Base-by-base conservation (phyloP, 2,113 vertebrate genomes). In the Nyctibius bracteatus region DNA sequence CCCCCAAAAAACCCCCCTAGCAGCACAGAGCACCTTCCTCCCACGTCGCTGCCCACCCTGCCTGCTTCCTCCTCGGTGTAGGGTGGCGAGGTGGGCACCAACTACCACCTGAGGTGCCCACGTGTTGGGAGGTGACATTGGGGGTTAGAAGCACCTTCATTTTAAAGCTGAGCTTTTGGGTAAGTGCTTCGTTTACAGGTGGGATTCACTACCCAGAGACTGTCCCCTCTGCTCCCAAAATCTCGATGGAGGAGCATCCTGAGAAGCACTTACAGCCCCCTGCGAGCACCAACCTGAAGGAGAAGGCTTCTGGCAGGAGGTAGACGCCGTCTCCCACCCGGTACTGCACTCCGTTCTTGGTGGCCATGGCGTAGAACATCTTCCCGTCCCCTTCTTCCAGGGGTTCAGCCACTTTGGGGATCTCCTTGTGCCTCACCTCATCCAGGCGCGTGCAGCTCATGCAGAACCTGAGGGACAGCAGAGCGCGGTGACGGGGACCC, bases 261-360 rank as follows among this genome's bases (percentile, higher is more conserved):
- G 2, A 28, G 21, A 47, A 54, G 52, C 2, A 5, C 41, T 23
- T 24, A 11, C n/a, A 41, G 39, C 52, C 46, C 28, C 28, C 18
- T 8, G 17, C 28, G 16, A 41, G 41, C 81, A 95, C 97, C 95
- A 90, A 99, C 99, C 98, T 98, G 94, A 99, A 99, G 20, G 97
- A 94, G 75, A 99, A 99, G 37, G 98, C 97, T 1, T 99, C 99
- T 0, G 99, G 99, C 2, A 98, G 98, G 66, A 99, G 96, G 93
- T 99, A 99, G 58, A 99, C 98, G 0, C 99, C 92, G 1, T 99
- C 99, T 5, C 99, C 99, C 14, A 99, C 96, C 7, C 97, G 97
- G 94, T 98, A 99, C 85, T 98, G 98, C 16, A 98, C 90, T 1
- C 99, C 99, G 4, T 98, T 98, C 95, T 99, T 99, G 88, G 97